phyloP scores from a whole-genome alignment of 2,113 vertebrate genomes.

The Myxocyprinus asiaticus region DNA sequence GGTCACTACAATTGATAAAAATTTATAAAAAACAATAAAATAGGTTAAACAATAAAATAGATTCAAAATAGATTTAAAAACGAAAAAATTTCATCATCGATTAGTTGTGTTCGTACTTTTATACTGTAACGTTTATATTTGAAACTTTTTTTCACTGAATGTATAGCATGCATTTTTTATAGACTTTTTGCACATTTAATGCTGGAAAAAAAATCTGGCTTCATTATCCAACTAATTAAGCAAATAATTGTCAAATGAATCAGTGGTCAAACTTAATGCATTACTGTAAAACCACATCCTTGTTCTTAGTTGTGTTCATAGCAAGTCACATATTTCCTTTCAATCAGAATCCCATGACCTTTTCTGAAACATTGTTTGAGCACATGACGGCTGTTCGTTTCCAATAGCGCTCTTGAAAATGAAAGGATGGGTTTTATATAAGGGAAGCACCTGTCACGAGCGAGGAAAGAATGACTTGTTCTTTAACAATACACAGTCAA shows the following conservation, averaged over 20 bases:
- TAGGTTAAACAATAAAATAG: no score
- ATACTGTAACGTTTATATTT: no score
- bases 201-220: no score
- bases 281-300: not conserved
- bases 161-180: no score
- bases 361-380: conserved; percentile 35
- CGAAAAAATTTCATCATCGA: no score
- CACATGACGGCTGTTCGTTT: conserved; percentile 23
- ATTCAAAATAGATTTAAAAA: no score
- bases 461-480: conserved; percentile 70
- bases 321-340: not conserved
- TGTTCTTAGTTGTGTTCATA: not conserved
- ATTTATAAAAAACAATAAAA: no score
- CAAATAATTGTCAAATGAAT: not conserved
- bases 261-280: not conserved
- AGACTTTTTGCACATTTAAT: no score
- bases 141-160: no score
- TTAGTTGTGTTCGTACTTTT: no score
- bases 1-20: no score
- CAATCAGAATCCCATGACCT: conserved; percentile 15
- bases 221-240: no score
- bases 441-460: conserved; percentile 79
- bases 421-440: conserved; percentile 64
- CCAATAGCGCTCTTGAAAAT: conserved; percentile 30
- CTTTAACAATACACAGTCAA: conserved; percentile 65